A percentile compares a stretch with the other conserved stretches of the same genome.
Evolutionary conservation across 2,797 vertebrate species (phyloP).

Genomic region (Leptatherina wallacei): DNA sequence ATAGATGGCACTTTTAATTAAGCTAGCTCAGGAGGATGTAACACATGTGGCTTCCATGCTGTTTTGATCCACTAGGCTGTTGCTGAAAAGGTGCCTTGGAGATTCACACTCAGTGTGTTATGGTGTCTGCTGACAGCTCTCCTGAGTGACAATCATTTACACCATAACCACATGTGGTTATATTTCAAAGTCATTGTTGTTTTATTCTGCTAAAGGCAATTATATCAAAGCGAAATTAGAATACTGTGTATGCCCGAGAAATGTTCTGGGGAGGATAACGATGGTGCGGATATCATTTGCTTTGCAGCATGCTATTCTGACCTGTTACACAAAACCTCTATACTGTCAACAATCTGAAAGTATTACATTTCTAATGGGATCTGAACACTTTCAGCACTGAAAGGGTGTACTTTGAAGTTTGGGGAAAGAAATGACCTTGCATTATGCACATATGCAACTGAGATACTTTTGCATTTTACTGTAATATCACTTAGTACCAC

Average conservation of each 20-base stretch:
- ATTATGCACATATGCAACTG: neutral
- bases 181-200: neutral
- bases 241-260: neutral
- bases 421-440: neutral
- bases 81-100: neutral
- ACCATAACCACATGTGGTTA: neutral
- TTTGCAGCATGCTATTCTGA: neutral
- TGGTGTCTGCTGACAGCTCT: neutral
- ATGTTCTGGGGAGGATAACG: neutral
- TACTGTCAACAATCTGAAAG: no score
- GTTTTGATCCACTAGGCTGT: constrained; percentile 28
- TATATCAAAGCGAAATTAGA: neutral
- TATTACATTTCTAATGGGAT: no score
- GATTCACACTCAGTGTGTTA: neutral
- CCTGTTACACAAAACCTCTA: no score
- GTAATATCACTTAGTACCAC: neutral
- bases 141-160: constrained; percentile 2
- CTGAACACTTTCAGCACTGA: no score
- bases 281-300: neutral
- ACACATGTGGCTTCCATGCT: constrained; percentile 25
- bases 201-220: neutral
- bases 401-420: no score
- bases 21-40: constrained; percentile 35
- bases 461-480: neutral
- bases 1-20: constrained; percentile 43